Evolutionary conservation across 2,797 vertebrate genomes (phyloP), one percentile per base, ranked within the genome.

Genomic region (Erethizon dorsatum): DNA sequence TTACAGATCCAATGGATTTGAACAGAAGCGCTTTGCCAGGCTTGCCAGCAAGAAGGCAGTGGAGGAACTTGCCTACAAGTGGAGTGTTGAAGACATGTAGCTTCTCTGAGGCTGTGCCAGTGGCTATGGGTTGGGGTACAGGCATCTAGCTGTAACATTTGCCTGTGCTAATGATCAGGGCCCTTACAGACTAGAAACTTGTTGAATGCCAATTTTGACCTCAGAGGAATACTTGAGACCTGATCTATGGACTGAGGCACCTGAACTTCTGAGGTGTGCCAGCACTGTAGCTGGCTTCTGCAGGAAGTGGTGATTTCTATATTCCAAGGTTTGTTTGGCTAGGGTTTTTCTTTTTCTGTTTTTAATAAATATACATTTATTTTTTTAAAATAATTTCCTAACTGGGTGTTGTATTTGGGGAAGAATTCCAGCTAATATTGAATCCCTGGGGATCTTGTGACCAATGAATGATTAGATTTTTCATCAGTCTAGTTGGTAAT

Each of bases 61-160:
- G 12, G 99, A 99, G 98, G 99, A 99, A 83, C 98, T 99, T 1
- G 99, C 99, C 0, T 99, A 99, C 98, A 99, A 99, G 97, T 99
- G 99, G 99, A 99, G 99, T 0, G 99, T 99, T 20, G 99, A 99
- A 98, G 99, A 99, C 98, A 99, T 99, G 99, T 99, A 99, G 98
- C 85, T 92, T 85, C 83, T 17, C 82, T 28, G 82, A 93, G 88
- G 10, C 92, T 52, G 3, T 82, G n/a, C 18, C 9, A 5, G 13
- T 85, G 41, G 52, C 54, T 90, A 1, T 89, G 89, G 59, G 50
- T 73, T 93, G 69, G 82, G 33, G 17, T 47, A 45, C 63, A 28
- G 54, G 65, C 50, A 41, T 77, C 54, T 65, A 65, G 37, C 45
- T 54, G 10, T 63, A 22, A 31, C 8, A 41, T 75, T 73, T 65